Conservation (phyloP, 2,797 vertebrate genomes). For the Acipenser oxyrinchus region DNA sequence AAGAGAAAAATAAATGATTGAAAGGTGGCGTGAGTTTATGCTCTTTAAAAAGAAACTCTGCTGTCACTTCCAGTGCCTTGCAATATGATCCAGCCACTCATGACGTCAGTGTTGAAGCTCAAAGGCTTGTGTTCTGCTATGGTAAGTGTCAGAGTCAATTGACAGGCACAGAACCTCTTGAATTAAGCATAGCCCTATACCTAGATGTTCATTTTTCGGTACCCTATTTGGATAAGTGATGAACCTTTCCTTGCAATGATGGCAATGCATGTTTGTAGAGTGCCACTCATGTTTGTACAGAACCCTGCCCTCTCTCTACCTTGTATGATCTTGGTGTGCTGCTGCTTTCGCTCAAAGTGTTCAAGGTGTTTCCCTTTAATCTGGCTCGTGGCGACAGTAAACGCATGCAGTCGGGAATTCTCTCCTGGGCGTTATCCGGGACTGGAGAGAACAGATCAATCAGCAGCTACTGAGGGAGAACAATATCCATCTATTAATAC, state of each 20-base stretch:
- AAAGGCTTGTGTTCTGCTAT: too few relatives aligned
- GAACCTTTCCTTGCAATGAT: not conserved
- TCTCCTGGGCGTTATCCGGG: slow-evolving; percentile 70
- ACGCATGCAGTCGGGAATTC: slow-evolving; percentile 66
- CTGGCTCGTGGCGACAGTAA: slow-evolving; percentile 63
- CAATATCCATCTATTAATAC: too few relatives aligned
- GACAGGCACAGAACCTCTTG: too few relatives aligned
- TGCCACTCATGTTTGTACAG: not conserved
- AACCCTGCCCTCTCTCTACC: slow-evolving; percentile 36
- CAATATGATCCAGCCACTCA: too few relatives aligned
- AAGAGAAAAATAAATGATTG: not conserved
- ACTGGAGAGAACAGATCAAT: slow-evolving; percentile 75
- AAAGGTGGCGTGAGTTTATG: too few relatives aligned
- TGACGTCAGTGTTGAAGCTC: too few relatives aligned
- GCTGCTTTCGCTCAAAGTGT: slow-evolving; percentile 43
- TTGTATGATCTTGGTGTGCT: slow-evolving; percentile 55
- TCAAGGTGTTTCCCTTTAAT: slow-evolving; percentile 65
- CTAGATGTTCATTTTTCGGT: too few relatives aligned
- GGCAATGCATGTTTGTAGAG: not conserved
- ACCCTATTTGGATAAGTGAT: too few relatives aligned
- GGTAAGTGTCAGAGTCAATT: too few relatives aligned
- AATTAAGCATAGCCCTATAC: too few relatives aligned
- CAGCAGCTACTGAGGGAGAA: slow-evolving; percentile 58
- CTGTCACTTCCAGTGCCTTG: too few relatives aligned
- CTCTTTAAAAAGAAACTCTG: too few relatives aligned